Evolutionary conservation across 2,888 invertebrate genomes (phyloP), one percentile per base, ranked within the genome.

Genomic region (Melieria omissa): DNA sequence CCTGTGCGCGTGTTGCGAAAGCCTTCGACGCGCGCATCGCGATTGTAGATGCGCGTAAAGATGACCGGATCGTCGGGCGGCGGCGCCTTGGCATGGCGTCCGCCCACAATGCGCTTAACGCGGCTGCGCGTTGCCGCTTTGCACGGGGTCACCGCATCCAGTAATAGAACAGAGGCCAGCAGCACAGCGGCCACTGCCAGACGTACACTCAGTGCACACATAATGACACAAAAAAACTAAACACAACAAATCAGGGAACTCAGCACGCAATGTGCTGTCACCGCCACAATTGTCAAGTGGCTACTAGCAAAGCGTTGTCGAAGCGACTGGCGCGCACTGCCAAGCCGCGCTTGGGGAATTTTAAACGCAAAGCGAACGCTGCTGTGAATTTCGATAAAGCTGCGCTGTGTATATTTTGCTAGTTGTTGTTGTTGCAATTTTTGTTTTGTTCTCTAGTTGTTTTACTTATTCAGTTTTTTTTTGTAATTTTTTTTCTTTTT

Each of bases 41-140:
- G 89, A 55, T 90, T 91, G 70, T 90, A 89, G 77, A 89, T 89
- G 77, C 90, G 90, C 0, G 91, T 88, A 81, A 91, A 92, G 0
- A 93, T 90, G 1, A 91, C 90, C 0, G 93, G 93, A 75, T 93
- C 92, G 80, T 92, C 93, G 6, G 89, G 89, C 61, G 92, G 91
- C 0, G 94, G 93, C 4, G 90, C 86, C 46, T 90, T 89, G 0
- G 93, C 91, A 0, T 89, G 89, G 5, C 83, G 86, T 0, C 94
- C 94, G 0, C 94, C 94, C 3, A 94, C 92, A 80, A 94, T 90
- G 46, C 87, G 83, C 74, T 86, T 86, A 0, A 86, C 81, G 4
- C 86, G 82, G 9, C 68, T 60, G 44, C 65, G 65, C 10, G 55
- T 14, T 0, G 29, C 6, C 5, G 61, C 52, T 42, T 60, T 4